phyloP scores from a whole-genome alignment of 2,113 vertebrate genomes.

The Pongo pygmaeus region DNA sequence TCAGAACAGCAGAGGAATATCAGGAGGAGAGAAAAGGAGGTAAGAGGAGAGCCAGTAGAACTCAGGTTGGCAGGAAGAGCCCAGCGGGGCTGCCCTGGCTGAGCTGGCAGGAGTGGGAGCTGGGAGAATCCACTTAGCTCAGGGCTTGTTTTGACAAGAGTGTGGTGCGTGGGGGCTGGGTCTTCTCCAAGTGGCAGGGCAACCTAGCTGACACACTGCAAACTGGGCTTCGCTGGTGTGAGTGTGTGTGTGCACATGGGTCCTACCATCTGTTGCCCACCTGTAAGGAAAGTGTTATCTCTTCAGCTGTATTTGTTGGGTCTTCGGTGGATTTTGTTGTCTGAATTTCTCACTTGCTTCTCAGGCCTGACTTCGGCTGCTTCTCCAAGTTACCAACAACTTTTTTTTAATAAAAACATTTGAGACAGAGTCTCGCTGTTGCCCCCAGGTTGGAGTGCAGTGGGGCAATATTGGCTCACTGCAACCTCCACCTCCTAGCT shows the following conservation, averaged over 20 bases:
- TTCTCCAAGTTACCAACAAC: background rate
- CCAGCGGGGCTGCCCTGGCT: background rate
- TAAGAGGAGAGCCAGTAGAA: background rate
- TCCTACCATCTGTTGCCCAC: background rate
- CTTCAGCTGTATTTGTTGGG: constrained; percentile 19
- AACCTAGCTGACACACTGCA: background rate
- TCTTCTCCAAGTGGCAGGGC: background rate
- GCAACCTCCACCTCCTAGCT: too few species aligned
- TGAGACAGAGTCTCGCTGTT: too few species aligned
- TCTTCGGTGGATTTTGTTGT: background rate
- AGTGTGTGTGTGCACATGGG: rapidly evolving
- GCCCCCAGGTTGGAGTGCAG: too few species aligned
- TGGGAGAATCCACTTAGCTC: rapidly evolving
- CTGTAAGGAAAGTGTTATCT: background rate
- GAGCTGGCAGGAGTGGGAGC: background rate
- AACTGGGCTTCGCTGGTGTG: background rate
- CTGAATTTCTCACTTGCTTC: background rate
- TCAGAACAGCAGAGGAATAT: background rate
- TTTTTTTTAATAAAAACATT: too few species aligned
- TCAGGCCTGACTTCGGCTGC: background rate
- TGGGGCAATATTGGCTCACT: too few species aligned
- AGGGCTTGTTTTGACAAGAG: background rate
- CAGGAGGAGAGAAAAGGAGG: rapidly evolving
- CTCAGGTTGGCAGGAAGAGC: background rate
- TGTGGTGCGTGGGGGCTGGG: background rate